Base-by-base conservation (phyloP, 2,113 vertebrate genomes). In the Sterrhoptilus dennistouni region DNA sequence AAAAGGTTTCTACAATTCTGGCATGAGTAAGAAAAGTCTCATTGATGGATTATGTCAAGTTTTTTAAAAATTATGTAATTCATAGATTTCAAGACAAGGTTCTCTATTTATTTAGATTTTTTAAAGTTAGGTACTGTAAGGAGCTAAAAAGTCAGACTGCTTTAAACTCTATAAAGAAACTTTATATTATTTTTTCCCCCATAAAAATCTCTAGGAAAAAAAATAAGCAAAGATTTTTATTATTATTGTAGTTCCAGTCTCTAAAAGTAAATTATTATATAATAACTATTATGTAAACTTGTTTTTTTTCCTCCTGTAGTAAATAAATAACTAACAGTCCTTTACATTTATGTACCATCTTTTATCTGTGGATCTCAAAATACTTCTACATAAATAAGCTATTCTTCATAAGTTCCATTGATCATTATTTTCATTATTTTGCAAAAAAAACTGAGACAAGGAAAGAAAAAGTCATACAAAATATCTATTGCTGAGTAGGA, bases 301-400 rank as follows among this genome's bases (percentile, higher is more conserved):
- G 54, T 3, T 1, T 1, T 28, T 56, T 93, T 82, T 80, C 36
- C 14, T 88, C 21, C 20, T 57, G 24, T n/a, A 87, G 69, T 40
- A 56, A 68, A 82, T 63, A 92, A 83, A 72, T 76, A 74, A 74
- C 40, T 69, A 81, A 82, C 42, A 89, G 71, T 85, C 84, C 70
- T 95, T 88, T 82, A 23, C 63, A 54, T 56, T 44, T 85, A 49
- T 29, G 28, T 36, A 61, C 89, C 35, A 72, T 78, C 61, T 90
- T 96, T 89, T 93, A 94, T 87, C 82, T 94, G 91, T 47, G 78
- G 94, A 96, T 96, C 91, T 87, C 71, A 96, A 95, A 92, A 84
- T 77, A 87, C 65, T 68, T 66, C 56, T 77, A 47, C 44, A 14
- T 33, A 45, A 85, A 77, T 87, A 80, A 68, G 24, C 38, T 53